Conservation (phyloP, 92 coral and sea anemone species). For the Epizoanthus scotinus region DNA sequence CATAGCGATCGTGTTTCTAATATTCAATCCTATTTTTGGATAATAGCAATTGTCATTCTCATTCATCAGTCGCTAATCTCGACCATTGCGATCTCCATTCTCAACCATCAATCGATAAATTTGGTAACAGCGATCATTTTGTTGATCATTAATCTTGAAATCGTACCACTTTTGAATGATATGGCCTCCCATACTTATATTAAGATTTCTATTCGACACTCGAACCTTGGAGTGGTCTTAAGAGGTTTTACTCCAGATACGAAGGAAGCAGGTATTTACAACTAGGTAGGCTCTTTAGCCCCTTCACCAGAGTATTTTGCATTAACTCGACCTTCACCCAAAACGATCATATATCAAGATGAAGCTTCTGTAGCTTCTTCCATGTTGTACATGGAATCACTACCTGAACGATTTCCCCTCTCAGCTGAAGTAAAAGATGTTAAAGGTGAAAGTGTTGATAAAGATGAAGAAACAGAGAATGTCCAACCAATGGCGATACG, state of each 20-base stretch:
- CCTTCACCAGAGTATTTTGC: constrained; percentile 51
- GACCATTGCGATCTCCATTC: constrained; percentile 8
- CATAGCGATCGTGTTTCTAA: constrained; percentile 7
- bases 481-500: not conserved
- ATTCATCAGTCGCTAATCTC: constrained; percentile 15
- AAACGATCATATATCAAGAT: constrained; percentile 27
- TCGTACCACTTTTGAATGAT: constrained; percentile 25
- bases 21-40: not conserved
- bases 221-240: constrained; percentile 49
- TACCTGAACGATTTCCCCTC: constrained; percentile 17
- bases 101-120: not conserved
- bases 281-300: constrained; percentile 53
- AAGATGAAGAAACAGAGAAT: not conserved
- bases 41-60: constrained; percentile 16
- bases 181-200: constrained; percentile 11
- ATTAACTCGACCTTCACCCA: constrained; percentile 19
- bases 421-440: not conserved
- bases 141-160: constrained; percentile 18
- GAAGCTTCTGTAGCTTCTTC: constrained; percentile 22
- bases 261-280: constrained; percentile 48
- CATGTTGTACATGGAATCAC: constrained; percentile 27
- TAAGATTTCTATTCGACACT: constrained; percentile 53
- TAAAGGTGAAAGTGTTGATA: too few species aligned
- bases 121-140: not conserved
- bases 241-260: constrained; percentile 39